Evolutionary conservation across 2,113 vertebrate genomes (phyloP), one percentile per base, ranked within the genome.

Genomic region (Melanerpes aurifrons): DNA sequence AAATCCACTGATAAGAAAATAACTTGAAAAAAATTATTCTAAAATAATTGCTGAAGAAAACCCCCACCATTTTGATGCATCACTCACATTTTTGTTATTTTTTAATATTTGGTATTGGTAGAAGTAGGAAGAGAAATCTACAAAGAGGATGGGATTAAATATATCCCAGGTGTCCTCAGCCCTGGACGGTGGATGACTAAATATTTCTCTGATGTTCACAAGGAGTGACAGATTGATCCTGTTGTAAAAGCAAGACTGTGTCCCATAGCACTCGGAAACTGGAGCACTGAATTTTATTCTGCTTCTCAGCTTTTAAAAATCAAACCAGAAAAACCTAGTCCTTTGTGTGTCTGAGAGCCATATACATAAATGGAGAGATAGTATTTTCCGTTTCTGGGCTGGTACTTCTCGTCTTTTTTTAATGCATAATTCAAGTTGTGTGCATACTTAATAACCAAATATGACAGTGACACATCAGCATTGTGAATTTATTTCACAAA

Each of bases 271-370:
- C 20, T 67, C 29, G 35, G 29, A 87, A 94, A 56, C 7, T 19
- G n/a, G 61, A 87, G 28, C 61, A 26, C 35, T 50, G 75, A 29
- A 31, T 82, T 91, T 84, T 66, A 24, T 53, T 82, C 71, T 91
- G 20, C 37, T 56, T 85, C 40, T 59, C 10, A 50, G 64, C 22
- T 58, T 80, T 85, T 71, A 40, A 37, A 82, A 89, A 31, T 53
- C 10, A 89, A 18, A 22, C 22, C 48, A 70, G 37, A 29, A 82
- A 93, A 82, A 69, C 3, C 15, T 43, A 12, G 19, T 68, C 9
- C 40, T 89, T 68, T 75, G 57, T 1, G 0, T 3, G 0, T 20
- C 37, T 85, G 45, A 40, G 19, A 73, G 82, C 24, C 1, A 0
- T 40, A 12, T 32, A 15, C 14, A 9, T 43, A 43, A 26, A 66